phyloP scores from a whole-genome alignment of 2,888 invertebrate species.

The Andrena dorsata region DNA sequence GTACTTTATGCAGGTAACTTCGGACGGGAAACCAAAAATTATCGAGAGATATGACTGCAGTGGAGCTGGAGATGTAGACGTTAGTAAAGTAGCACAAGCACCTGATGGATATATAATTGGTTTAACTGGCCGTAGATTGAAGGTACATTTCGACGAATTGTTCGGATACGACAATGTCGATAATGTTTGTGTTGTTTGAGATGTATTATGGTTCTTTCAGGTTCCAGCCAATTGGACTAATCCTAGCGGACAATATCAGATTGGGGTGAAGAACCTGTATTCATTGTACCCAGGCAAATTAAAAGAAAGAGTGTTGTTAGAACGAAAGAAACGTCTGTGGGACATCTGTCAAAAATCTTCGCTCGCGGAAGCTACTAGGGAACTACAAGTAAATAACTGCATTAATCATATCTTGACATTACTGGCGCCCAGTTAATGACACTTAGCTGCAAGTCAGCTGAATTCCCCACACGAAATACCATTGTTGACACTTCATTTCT shows the following conservation, averaged over 20 bases:
- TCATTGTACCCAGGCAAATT: conserved; percentile 95
- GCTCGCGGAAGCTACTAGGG: conserved; percentile 91
- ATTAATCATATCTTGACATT: conserved; percentile 24
- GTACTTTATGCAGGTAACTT: conserved; percentile 89
- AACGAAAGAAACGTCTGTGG: conserved; percentile 93
- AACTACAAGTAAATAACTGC: conserved; percentile 86
- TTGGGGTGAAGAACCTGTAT: conserved; percentile 94
- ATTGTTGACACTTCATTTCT: not conserved
- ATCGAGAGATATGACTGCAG: conserved; percentile 98
- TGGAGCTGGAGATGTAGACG: conserved; percentile 98
- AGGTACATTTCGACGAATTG: conserved; percentile 86
- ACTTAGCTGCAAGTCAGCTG: not conserved
- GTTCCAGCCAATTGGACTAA: conserved; percentile 94
- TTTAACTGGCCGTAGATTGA: conserved; percentile 94
- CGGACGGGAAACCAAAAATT: conserved; percentile 95
- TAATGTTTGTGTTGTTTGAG: conserved; percentile 25
- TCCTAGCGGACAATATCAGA: conserved; percentile 93
- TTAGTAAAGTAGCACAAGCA: conserved; percentile 90
- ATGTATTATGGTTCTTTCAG: conserved; percentile 84
- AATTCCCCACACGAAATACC: not conserved
- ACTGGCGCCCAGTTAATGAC: not conserved
- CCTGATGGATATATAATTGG: conserved; percentile 92
- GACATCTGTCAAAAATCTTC: conserved; percentile 93
- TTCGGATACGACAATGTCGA: not conserved
- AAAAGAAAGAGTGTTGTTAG: conserved; percentile 92